phyloP scores from a whole-genome alignment of 37 sponge, comb jelly and placozoan genomes.

The Bolinopsis microptera region DNA sequence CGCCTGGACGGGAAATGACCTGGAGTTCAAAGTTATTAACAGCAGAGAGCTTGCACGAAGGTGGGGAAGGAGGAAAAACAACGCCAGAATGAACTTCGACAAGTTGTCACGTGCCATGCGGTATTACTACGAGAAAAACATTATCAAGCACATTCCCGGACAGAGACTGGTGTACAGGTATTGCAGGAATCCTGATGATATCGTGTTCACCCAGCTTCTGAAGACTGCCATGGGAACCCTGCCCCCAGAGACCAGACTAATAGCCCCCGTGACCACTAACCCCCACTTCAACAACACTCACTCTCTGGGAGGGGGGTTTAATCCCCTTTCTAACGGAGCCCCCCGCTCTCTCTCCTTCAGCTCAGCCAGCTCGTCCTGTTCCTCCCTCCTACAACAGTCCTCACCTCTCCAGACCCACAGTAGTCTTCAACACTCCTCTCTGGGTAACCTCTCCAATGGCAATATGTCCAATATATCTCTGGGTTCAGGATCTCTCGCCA shows the following conservation, averaged over 20 bases:
- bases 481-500: neutral
- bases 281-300: neutral
- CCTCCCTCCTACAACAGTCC: neutral
- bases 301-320: neutral
- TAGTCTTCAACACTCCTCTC: neutral
- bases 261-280: conserved; percentile 29
- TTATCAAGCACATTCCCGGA: conserved; percentile 94
- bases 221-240: conserved; percentile 51
- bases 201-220: conserved; percentile 42
- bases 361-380: neutral
- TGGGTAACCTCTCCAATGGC: neutral
- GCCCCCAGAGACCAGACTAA: conserved; percentile 43
- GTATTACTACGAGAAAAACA: conserved; percentile 98
- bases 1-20: conserved; percentile 89
- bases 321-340: neutral
- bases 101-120: conserved; percentile 93
- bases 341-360: neutral
- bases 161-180: conserved; percentile 93
- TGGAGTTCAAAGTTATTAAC: conserved; percentile 96
- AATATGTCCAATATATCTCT: neutral
- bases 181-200: conserved; percentile 53
- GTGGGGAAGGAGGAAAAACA: conserved; percentile 97
- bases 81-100: conserved; percentile 98
- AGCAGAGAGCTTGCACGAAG: conserved; percentile 88
- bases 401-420: neutral